phyloP scores from a whole-genome alignment of 2,888 invertebrate genomes.

The Zhuqinia jingwanae region DNA sequence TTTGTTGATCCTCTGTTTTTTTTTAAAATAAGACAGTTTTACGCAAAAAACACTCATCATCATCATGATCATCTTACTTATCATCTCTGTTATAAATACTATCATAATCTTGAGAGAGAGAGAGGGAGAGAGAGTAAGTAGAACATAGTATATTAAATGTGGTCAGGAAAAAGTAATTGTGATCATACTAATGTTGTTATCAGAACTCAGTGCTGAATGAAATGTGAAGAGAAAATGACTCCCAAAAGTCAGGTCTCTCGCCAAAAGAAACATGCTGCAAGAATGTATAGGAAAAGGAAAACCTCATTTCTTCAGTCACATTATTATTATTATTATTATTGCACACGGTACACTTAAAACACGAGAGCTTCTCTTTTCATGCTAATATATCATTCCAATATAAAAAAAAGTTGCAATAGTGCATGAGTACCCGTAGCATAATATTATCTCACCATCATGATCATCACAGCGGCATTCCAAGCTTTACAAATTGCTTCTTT shows the following conservation, averaged over 20 bases:
- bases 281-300: too few species aligned
- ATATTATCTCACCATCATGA: too few species aligned
- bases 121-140: constrained; percentile 4
- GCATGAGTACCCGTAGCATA: too few species aligned
- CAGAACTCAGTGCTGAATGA: not conserved
- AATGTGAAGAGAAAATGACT: not conserved
- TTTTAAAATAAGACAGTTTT: too few species aligned
- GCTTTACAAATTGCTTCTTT: too few species aligned
- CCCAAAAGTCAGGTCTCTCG: not conserved
- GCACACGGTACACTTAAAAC: not conserved
- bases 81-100: not conserved
- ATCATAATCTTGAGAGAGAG: not conserved
- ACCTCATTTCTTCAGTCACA: too few species aligned
- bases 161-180: constrained; percentile 26
- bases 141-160: constrained; percentile 16
- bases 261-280: not conserved
- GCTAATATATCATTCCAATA: not conserved
- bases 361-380: not conserved
- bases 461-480: too few species aligned
- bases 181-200: not conserved
- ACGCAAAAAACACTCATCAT: not conserved
- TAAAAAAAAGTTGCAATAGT: too few species aligned
- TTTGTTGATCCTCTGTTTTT: too few species aligned
- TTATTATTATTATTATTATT: too few species aligned
- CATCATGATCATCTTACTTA: too few species aligned